Base-by-base conservation (phyloP, 2,113 vertebrate genomes). In the Hippocampus guttulatus region DNA sequence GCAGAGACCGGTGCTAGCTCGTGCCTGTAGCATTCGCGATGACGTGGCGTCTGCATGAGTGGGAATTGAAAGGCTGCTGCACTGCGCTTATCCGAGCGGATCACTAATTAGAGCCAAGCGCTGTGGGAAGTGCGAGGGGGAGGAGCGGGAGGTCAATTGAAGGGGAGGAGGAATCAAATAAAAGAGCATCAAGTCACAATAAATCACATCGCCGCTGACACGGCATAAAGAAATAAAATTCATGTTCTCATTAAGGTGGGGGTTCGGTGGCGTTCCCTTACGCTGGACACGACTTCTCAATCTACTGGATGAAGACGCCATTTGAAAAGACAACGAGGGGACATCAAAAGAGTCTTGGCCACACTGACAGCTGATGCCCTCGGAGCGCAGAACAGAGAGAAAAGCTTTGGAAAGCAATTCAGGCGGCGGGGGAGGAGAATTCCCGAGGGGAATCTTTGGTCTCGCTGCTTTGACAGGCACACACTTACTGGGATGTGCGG, bases 391-490 rank as follows among this genome's bases (percentile, higher is more conserved):
- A 41, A 64, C 18, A 21, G 8, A 15, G 30, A 71, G 62, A 23
- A 64, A 40, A 40, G 84, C 86, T 87, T 84, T 84, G 79, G 74
- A 81, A 86, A 87, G 85, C 83, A 88, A 91, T 89, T 91, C 86
- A 85, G 14, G 49, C 27, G 67, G 70, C 62, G 7, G 62, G 49
- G 9, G 75, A 68, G 75, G 66, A 6, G 7, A 74, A 77, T 62
- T 74, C 80, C 75, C 64, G 0, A 49, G 49, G 67, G 71, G 60
- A 1, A 66, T 68, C 49, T 73, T 63, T 55, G 9, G 11, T 64
- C 80, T 68, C 62, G 43, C 70, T 0, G 25, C 80, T 78, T 69
- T 79, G 88, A 84, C 85, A 75, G 79, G 77, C 23, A 14, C 70
- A 40, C 84, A 85, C 75, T 64, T 66, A 67, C 67, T 65, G 52